These are phyloP conservation scores for Tipula helvola DNA, from an alignment of 2,888 invertebrate species.

Conservation along the genomic window DNA sequence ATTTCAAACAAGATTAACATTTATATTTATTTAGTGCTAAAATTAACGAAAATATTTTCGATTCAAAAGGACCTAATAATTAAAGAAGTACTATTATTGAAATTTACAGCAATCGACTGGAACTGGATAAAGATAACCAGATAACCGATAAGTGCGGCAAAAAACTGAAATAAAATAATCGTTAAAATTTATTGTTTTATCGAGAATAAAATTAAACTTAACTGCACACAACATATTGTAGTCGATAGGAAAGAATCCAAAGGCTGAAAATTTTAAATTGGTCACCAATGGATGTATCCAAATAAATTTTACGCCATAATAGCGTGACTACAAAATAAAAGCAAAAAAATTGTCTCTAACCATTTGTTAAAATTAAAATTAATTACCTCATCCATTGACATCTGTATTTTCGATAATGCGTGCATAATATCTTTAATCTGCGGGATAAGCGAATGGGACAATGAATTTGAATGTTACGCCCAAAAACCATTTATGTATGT, in stretches of 20 bases:
- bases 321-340: neutral
- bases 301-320: neutral
- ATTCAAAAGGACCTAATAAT: too few relatives aligned
- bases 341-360: too few relatives aligned
- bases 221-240: neutral
- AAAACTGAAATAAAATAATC: neutral
- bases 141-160: neutral
- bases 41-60: too few relatives aligned
- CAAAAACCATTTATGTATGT: neutral
- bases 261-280: neutral
- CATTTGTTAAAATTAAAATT: neutral
- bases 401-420: neutral
- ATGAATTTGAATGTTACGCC: neutral
- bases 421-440: neutral
- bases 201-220: neutral
- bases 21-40: too few relatives aligned
- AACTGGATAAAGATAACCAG: neutral
- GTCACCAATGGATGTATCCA: neutral
- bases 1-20: too few relatives aligned
- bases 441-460: neutral
- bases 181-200: neutral
- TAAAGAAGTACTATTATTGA: too few relatives aligned
- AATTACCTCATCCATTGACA: neutral
- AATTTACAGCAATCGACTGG: neutral
- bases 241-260: neutral